These are phyloP conservation scores for Spongia lamella DNA, from an alignment of 37 sponge, comb jelly and placozoan genomes.

Conservation along the genomic window DNA sequence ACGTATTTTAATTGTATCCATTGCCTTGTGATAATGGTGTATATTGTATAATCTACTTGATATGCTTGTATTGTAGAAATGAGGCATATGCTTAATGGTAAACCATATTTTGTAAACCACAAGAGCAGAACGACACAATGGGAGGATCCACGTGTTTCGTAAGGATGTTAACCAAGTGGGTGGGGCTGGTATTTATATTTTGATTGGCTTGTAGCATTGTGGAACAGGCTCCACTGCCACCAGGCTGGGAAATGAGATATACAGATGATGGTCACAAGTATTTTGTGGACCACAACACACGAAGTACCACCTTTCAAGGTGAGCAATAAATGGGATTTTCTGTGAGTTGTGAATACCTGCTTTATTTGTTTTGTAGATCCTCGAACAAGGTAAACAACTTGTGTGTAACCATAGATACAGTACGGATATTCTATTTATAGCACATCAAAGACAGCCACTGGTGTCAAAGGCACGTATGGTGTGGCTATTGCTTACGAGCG, in stretches of 20 bases:
- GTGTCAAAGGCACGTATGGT: constrained; percentile 9
- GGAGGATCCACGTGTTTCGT: constrained; percentile 74
- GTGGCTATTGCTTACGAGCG: constrained; percentile 57
- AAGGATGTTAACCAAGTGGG: not conserved
- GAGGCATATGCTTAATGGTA: constrained; percentile 47
- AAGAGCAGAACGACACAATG: constrained; percentile 73
- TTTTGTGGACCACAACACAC: constrained; percentile 45
- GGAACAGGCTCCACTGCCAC: constrained; percentile 38
- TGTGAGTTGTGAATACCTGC: too few relatives aligned
- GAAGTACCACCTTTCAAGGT: constrained; percentile 46
- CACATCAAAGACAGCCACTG: too few relatives aligned
- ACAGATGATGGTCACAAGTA: constrained; percentile 38
- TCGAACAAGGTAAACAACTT: too few relatives aligned
- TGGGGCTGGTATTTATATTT: too few relatives aligned
- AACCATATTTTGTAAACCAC: constrained; percentile 77
- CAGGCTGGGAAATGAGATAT: constrained; percentile 53
- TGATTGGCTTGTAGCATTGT: constrained; percentile 8
- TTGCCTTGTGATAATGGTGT: too few relatives aligned
- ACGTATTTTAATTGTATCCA: too few relatives aligned
- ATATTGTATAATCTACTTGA: too few relatives aligned
- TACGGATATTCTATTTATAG: too few relatives aligned
- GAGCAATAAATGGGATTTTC: too few relatives aligned
- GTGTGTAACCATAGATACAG: too few relatives aligned
- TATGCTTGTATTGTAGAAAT: constrained; percentile 27
- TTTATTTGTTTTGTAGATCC: too few relatives aligned